A percentile compares a stretch with the other conserved stretches of the same genome.
Evolutionary conservation across 2,888 invertebrate species (phyloP).

Genomic region (Poecilus cupreus): DNA sequence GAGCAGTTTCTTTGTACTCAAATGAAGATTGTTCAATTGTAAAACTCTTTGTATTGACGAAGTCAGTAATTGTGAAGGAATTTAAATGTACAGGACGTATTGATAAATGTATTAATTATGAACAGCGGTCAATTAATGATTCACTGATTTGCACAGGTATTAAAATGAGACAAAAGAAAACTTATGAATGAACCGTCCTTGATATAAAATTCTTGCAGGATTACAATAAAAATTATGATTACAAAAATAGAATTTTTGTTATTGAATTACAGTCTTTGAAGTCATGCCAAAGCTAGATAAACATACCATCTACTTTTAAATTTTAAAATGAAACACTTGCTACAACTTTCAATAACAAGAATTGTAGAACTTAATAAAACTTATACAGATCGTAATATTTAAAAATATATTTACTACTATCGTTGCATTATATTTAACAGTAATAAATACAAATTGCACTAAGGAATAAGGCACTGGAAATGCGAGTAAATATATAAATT

Average conservation of each 20-base stretch:
- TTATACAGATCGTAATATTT: no score
- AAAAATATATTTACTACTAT: not conserved
- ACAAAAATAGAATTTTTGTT: not conserved
- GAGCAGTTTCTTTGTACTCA: no score
- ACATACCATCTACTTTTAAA: not conserved
- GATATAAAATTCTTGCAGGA: not conserved
- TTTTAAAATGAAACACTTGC: not conserved
- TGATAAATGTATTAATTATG: no score
- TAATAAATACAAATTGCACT: not conserved
- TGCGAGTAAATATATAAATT: not conserved
- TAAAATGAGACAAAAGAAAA: not conserved
- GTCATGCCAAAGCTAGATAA: not conserved
- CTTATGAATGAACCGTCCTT: constrained; percentile 8
- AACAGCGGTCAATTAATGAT: no score
- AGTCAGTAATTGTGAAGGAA: no score
- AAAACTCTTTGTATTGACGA: no score
- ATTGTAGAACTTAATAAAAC: not conserved
- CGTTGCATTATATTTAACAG: not conserved
- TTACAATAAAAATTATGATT: not conserved
- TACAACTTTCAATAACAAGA: not conserved
- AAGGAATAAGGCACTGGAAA: not conserved
- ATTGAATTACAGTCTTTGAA: constrained; percentile 1
- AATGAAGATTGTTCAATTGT: no score
- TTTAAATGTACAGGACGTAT: no score
- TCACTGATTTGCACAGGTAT: not conserved